phyloP scores from a whole-genome alignment of 2,797 vertebrate genomes.

The Sebastes taczanowskii region DNA sequence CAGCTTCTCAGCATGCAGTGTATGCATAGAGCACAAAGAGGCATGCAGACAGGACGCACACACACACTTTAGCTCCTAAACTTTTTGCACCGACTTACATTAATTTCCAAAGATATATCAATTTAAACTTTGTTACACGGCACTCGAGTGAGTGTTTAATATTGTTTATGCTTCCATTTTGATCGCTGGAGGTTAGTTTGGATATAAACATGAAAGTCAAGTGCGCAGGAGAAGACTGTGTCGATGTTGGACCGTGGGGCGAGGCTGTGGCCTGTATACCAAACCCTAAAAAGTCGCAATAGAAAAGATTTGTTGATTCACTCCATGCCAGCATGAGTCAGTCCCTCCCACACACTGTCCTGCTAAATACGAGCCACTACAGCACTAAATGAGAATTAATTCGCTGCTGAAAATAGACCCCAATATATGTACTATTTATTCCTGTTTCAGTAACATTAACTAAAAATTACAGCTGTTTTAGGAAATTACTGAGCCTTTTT shows the following conservation, averaged over 20 bases:
- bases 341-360: background rate
- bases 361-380: background rate
- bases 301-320: background rate
- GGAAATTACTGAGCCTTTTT: background rate
- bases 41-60: background rate
- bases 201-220: no score
- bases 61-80: background rate
- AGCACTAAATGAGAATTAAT: background rate
- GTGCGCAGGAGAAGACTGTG: no score
- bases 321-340: background rate
- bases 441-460: background rate
- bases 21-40: background rate
- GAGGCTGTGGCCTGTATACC: no score
- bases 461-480: background rate
- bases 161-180: no score
- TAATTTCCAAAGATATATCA: background rate
- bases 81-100: background rate
- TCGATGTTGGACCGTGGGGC: rapidly evolving
- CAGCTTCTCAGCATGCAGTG: background rate
- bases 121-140: background rate
- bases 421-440: background rate
- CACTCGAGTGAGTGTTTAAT: background rate
- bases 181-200: no score
- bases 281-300: background rate
- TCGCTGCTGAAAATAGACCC: background rate